Base-by-base conservation (phyloP, 1,140 invertebrate species). In the Acarapis woodi region DNA sequence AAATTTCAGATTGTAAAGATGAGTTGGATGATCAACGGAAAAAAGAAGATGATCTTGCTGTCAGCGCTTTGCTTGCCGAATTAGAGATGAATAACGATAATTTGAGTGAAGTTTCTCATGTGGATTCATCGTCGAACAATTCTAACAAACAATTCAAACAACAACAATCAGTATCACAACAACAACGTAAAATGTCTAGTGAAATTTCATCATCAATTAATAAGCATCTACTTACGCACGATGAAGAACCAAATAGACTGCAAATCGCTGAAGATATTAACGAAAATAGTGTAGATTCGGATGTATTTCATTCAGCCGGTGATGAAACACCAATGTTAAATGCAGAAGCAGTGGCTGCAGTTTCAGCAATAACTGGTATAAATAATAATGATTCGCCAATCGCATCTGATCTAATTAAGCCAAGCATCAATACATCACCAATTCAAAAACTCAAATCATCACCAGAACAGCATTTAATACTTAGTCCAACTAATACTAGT, bases 31-130 rank as follows among this genome's bases (percentile, higher is more conserved):
- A 46, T 39, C 46, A 49, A 21, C 25, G 47, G 30, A 49, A 46
- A 35, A 46, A 46, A 8, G 48, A 50, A 44, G 47, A 49, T 44
- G 48, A 50, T 35, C 30, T 49, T 3, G 48, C 48, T 14, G 47
- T 50, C 3, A 46, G 46, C 12, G 47, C 48, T 26, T 31, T 50
- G n/a, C 32, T 50, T n/a, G n/a, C n/a, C n/a, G n/a, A n/a, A n/a
- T 44, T 46, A 39, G 48, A 49, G 31, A 50, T 50, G 48, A 41
- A 46, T 38, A 41, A 42, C 40, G 36, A 41, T 18, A 2, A 19
- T 42, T n/a, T n/a, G 14, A 18, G 29, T 4, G 16, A 26, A 15
- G 14, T 9, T 15, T 5, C 18, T 4, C 30, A 21, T 20, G 21
- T n/a, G n/a, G n/a, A n/a, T n/a, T n/a, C n/a, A 8, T 8, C 8